Evolutionary conservation across 1,140 invertebrate species (phyloP), one percentile per base, ranked within the genome.

Genomic region (Sogatella furcifera): DNA sequence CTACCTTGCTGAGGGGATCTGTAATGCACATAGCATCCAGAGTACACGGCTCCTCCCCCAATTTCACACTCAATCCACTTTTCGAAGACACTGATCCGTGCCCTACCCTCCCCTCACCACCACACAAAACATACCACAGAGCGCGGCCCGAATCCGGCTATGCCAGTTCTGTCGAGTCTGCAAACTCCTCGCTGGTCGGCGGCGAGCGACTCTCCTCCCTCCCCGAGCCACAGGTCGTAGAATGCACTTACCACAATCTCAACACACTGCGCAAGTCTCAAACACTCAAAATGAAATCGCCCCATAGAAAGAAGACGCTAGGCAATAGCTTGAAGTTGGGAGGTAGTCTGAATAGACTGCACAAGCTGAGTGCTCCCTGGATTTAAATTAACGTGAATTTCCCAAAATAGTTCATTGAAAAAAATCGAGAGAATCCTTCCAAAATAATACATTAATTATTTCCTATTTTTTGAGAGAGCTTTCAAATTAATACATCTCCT

Each of bases 151-250:
- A 66, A 52, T 68, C 66, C 10, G 66, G 63, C 11, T 65, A 65
- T 41, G 60, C 59, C 22, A 65, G 66, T 56, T 67, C 64, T 14
- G 28, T 61, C 13, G 64, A 68, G 54, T 68, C 66, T 6, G 11
- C 65, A 15, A 44, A 55, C 19, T 60, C 59, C 17, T 52, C 28
- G 13, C 3, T 17, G 22, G 28, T 19, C 28, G 58, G 58, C 17
- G 53, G 58, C 17, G 57, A 46, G 24, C 65, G 67, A 62, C 55
- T 74, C 15, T 66, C 70, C 49, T 68, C 70, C 13, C 73, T 73
- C 0, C 59, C 65, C 34, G 59, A 71, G 3, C 69, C 73, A 5
- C 63, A 75, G 63, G 67, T 76, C 28, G 60, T 72, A 13, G 68
- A 74, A 46, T 67, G 60, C 42, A 68, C 59, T 11, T 73, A 71